phyloP scores from a whole-genome alignment of 2,113 vertebrate genomes.

The Dolichallabes microphthalmus region DNA sequence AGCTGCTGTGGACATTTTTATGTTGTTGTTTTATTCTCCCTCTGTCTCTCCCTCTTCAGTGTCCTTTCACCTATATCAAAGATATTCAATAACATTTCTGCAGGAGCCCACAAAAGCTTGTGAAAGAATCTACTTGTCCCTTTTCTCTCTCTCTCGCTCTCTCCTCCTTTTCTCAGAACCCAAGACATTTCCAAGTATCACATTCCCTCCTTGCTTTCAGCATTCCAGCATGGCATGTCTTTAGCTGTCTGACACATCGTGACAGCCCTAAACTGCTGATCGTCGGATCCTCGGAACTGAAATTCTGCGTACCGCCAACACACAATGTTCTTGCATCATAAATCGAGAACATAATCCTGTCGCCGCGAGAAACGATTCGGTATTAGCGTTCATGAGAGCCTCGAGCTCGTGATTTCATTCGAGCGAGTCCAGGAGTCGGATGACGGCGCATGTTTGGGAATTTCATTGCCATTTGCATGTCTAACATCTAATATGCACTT shows the following conservation, averaged over 20 bases:
- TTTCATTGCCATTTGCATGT: conserved; percentile 6
- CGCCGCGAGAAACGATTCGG: not conserved
- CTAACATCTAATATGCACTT: conserved; percentile 13
- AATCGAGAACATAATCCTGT: not conserved
- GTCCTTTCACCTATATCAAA: conserved; percentile 2
- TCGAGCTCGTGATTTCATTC: not conserved
- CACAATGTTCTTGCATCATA: conserved; percentile 4
- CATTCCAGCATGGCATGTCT: conserved; percentile 27
- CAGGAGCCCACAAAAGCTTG: not conserved
- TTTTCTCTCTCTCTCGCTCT: not conserved
- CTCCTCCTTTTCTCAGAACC: conserved; percentile 33
- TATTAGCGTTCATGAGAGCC: not conserved
- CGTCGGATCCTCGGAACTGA: conserved; percentile 26
- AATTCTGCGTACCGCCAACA: conserved; percentile 16
- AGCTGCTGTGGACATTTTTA: not conserved
- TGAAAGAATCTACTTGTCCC: not conserved
- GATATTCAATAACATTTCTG: conserved; percentile 2
- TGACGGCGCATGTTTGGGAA: not conserved
- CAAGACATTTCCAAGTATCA: conserved; percentile 2
- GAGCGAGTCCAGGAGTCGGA: not conserved
- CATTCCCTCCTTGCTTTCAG: conserved; percentile 10
- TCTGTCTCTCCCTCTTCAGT: not conserved
- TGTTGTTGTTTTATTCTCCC: too few relatives aligned
- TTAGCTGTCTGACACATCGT: conserved; percentile 26
- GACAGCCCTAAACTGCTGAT: conserved; percentile 23